Evolutionary conservation across 1,140 invertebrate genomes (phyloP).

Genomic region (Ctenoplectra terminalis): DNA sequence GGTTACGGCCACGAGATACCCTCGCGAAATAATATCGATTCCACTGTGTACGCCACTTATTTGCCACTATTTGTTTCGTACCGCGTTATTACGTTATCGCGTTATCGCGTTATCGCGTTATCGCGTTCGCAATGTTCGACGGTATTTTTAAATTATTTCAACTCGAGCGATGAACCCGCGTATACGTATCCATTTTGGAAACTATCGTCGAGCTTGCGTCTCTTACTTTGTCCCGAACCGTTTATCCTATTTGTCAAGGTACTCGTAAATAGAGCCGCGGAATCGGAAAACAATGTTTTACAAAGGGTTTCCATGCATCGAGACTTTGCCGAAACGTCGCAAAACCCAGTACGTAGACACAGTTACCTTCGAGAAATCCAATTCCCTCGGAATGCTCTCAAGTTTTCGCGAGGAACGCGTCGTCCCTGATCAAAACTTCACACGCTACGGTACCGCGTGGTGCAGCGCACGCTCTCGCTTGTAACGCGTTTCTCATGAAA

Average conservation of each 20-base stretch:
- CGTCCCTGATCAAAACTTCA: conserved; percentile 32
- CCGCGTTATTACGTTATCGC: not conserved
- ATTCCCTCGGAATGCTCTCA: conserved; percentile 9
- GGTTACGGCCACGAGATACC: not conserved
- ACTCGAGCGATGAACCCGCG: too few relatives aligned
- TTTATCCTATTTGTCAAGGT: too few relatives aligned
- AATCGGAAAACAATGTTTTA: not conserved
- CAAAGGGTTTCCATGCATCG: not conserved
- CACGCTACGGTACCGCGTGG: not conserved
- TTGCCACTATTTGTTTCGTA: not conserved
- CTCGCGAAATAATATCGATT: conserved; percentile 22
- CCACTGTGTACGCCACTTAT: not conserved
- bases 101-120: not conserved
- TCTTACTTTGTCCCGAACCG: too few relatives aligned
- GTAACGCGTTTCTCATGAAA: conserved; percentile 24
- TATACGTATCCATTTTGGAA: too few relatives aligned
- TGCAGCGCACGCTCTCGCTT: not conserved
- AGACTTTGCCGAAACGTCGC: not conserved
- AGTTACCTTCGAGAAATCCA: conserved; percentile 34
- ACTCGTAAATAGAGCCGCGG: too few relatives aligned
- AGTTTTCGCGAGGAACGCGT: conserved; percentile 7
- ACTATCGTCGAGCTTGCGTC: too few relatives aligned
- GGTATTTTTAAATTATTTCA: not conserved
- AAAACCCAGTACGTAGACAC: not conserved
- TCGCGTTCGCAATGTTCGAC: too few relatives aligned